Conservation (phyloP, 2,888 invertebrate species). For the Pollenia labialis region DNA sequence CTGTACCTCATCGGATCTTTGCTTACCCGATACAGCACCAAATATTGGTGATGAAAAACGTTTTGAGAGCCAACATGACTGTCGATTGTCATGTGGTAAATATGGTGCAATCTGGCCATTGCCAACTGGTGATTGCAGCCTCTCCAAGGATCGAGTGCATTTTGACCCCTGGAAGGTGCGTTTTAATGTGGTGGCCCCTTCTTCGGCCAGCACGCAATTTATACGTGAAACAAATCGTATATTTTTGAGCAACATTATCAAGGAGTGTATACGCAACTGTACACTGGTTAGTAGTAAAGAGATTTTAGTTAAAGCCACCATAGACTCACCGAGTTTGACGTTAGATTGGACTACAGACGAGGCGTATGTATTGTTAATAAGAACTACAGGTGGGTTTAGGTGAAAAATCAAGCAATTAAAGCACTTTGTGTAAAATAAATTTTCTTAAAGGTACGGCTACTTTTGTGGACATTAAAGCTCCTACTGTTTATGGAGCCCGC, state of each 20-base stretch:
- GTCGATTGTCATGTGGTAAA: conserved; percentile 88
- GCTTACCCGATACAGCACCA: conserved; percentile 75
- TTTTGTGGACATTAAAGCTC: conserved; percentile 86
- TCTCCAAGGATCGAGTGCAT: conserved; percentile 84
- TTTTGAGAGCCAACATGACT: conserved; percentile 86
- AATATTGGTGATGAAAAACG: conserved; percentile 75
- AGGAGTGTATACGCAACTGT: conserved; percentile 86
- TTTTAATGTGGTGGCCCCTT: conserved; percentile 85
- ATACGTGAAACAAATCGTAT: conserved; percentile 86
- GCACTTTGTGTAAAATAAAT: no score
- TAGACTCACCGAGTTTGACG: conserved; percentile 84
- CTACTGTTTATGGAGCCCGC: conserved; percentile 89
- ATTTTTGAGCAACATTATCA: conserved; percentile 86
- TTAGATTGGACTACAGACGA: conserved; percentile 89
- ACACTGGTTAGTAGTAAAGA: conserved; percentile 85
- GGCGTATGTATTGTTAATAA: conserved; percentile 87
- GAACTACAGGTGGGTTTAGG: conserved; percentile 85
- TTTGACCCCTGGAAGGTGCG: conserved; percentile 86
- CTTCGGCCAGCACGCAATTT: conserved; percentile 84
- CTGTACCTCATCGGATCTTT: conserved; percentile 78
- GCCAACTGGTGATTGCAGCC: conserved; percentile 86
- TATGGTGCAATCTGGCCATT: conserved; percentile 89
- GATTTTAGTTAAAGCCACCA: conserved; percentile 86
- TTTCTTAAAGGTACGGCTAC: conserved; percentile 83
- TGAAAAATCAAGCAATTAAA: background rate